phyloP scores from a whole-genome alignment of 2,113 vertebrate species.

The Corythaeola cristata region DNA sequence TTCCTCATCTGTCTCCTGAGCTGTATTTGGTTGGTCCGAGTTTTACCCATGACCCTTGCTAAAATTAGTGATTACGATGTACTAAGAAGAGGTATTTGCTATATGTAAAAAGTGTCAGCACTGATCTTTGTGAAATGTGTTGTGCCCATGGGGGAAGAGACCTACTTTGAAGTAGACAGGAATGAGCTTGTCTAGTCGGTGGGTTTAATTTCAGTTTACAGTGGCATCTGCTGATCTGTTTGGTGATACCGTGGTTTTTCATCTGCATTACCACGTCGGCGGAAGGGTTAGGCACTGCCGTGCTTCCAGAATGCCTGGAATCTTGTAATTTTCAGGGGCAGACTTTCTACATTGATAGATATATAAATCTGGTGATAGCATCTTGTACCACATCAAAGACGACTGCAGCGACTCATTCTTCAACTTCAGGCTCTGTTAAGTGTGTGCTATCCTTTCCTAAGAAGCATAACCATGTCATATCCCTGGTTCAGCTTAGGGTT shows the following conservation, averaged over 20 bases:
- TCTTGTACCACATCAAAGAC: slow-evolving; percentile 45
- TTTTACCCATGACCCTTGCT: neutral
- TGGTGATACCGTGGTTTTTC: slow-evolving; percentile 33
- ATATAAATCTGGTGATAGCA: slow-evolving; percentile 44
- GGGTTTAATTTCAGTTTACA: slow-evolving; percentile 62
- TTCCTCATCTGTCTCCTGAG: neutral
- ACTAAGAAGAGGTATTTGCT: slow-evolving; percentile 33
- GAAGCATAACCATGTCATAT: rapidly evolving
- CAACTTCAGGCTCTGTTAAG: neutral
- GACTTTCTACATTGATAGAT: neutral
- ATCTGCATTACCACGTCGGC: neutral
- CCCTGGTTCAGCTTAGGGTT: neutral
- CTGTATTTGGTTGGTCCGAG: neutral
- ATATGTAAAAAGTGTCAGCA: slow-evolving; percentile 29
- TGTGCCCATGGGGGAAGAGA: slow-evolving; percentile 47
- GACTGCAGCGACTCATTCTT: neutral
- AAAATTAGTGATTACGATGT: neutral
- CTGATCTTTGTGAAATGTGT: slow-evolving; percentile 50
- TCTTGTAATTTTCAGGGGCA: slow-evolving; percentile 15
- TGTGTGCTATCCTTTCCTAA: neutral
- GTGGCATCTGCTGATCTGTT: slow-evolving; percentile 51
- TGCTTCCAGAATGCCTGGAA: slow-evolving; percentile 44
- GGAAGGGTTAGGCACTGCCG: neutral
- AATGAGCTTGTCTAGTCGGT: slow-evolving; percentile 39
- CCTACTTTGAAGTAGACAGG: slow-evolving; percentile 60